Conservation (phyloP, 2,888 invertebrate species). For the Rugalucina vietnamica region DNA sequence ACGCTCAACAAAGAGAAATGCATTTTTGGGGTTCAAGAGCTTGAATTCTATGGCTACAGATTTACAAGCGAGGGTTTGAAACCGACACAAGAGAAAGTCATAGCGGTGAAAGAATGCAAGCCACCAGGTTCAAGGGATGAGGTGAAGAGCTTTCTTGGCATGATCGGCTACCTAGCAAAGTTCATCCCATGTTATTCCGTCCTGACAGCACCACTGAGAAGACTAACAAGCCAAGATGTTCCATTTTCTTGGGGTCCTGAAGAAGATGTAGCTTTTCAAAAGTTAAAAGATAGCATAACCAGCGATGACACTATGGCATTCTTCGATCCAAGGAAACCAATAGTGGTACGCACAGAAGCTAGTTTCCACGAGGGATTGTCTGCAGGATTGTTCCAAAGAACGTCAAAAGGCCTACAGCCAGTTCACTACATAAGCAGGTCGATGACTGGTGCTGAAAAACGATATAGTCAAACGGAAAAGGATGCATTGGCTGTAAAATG, state of each 20-base stretch:
- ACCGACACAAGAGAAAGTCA: conserved; percentile 16
- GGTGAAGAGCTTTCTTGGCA: conserved; percentile 20
- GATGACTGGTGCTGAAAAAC: conserved; percentile 36
- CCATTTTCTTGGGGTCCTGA: conserved; percentile 3
- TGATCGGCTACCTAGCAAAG: conserved; percentile 24
- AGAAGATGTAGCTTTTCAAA: conserved; percentile 10
- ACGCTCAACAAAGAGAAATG: conserved; percentile 26
- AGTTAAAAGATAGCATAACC: conserved; percentile 18
- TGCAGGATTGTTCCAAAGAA: not conserved
- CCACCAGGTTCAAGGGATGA: conserved; percentile 29
- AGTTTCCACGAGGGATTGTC: not conserved
- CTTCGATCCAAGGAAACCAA: not conserved
- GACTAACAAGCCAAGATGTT: not conserved
- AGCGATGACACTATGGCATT: conserved; percentile 6
- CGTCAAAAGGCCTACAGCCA: conserved; percentile 29
- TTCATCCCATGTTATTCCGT: conserved; percentile 5
- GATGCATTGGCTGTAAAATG: conserved; percentile 28
- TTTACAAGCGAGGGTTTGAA: conserved; percentile 21
- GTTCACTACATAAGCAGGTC: conserved; percentile 39
- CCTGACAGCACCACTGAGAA: not conserved
- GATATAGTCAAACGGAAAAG: conserved; percentile 29
- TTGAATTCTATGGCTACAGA: conserved; percentile 19
- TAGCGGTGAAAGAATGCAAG: conserved; percentile 21
- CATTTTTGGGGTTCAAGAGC: conserved; percentile 1
- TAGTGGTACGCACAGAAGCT: not conserved